Evolutionary conservation across 2,888 invertebrate genomes (phyloP).

Genomic region (Yponomeuta evonymella): DNA sequence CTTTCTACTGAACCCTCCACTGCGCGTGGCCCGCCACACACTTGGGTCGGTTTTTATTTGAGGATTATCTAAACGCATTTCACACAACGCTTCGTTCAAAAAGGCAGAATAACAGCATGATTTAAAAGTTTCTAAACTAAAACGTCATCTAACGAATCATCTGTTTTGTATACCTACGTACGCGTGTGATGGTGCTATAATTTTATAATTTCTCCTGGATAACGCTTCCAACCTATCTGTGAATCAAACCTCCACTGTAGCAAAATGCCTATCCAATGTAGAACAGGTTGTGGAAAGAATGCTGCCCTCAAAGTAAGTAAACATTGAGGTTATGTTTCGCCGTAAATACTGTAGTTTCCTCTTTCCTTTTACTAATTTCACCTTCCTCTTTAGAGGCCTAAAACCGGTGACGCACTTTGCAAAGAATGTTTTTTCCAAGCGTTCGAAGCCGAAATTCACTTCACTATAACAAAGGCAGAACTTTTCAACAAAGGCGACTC

Average conservation of each 20-base stretch:
- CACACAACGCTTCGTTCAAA: neutral
- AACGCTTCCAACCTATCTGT: neutral
- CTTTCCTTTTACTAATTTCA: neutral
- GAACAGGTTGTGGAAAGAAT: conserved; percentile 83
- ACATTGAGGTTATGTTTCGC: neutral
- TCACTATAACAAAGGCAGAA: conserved; percentile 87
- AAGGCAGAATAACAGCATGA: neutral
- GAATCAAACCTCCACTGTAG: neutral
- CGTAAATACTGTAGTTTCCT: neutral
- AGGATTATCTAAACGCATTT: too few species aligned
- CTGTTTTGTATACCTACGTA: neutral
- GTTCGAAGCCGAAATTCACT: conserved; percentile 96
- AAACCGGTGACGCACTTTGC: conserved; percentile 93
- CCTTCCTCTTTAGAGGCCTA: conserved; percentile 80
- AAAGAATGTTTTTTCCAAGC: conserved; percentile 95
- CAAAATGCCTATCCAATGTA: conserved; percentile 82
- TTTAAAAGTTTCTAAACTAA: neutral
- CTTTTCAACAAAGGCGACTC: conserved; percentile 89
- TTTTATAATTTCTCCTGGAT: neutral
- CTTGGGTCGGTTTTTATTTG: too few species aligned
- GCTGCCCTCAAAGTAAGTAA: conserved; percentile 79
- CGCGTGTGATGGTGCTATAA: neutral
- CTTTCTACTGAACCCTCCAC: too few species aligned
- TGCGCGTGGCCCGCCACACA: too few species aligned
- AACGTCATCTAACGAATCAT: neutral